phyloP scores from a whole-genome alignment of 2,797 vertebrate species.

The Trichosurus vulpecula region DNA sequence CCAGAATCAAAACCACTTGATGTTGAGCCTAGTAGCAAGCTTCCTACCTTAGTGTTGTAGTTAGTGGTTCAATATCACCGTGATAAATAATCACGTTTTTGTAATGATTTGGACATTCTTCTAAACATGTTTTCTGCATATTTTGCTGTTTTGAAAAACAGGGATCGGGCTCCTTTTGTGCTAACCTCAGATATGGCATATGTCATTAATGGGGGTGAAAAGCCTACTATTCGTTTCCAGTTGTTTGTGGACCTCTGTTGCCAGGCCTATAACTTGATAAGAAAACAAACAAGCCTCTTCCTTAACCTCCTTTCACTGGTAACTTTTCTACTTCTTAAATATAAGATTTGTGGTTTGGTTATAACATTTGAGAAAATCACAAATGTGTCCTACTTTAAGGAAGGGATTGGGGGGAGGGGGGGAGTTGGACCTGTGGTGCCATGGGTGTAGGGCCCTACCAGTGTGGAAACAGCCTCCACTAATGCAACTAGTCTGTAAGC shows the following conservation, averaged over 20 bases:
- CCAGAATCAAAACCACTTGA: slow-evolving; percentile 12
- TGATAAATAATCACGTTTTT: neutral
- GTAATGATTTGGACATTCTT: slow-evolving; percentile 35
- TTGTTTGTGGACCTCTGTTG: slow-evolving; percentile 98
- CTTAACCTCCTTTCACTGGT: slow-evolving; percentile 98
- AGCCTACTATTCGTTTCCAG: slow-evolving; percentile 98
- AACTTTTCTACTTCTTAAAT: slow-evolving; percentile 72
- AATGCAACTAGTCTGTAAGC: neutral
- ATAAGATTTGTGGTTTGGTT: slow-evolving; percentile 49
- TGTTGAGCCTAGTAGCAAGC: slow-evolving; percentile 37
- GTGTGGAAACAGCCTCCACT: neutral
- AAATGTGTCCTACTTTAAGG: slow-evolving; percentile 48
- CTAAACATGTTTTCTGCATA: slow-evolving; percentile 6
- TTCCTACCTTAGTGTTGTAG: slow-evolving; percentile 4
- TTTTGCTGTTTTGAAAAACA: slow-evolving; percentile 79
- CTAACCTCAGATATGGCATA: slow-evolving; percentile 99
- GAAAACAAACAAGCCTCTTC: slow-evolving; percentile 95
- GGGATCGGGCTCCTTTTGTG: slow-evolving; percentile 97
- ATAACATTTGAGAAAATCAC: slow-evolving; percentile 44
- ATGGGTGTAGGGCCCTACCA: neutral
- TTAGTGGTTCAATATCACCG: slow-evolving; percentile 42
- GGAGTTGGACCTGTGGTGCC: neutral
- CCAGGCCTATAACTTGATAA: slow-evolving; percentile 97
- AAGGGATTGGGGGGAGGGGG: neutral
- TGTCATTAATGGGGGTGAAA: slow-evolving; percentile 98